These are phyloP conservation scores for Strigops habroptila DNA, from an alignment of 2,113 vertebrate species.

Conservation along the genomic window DNA sequence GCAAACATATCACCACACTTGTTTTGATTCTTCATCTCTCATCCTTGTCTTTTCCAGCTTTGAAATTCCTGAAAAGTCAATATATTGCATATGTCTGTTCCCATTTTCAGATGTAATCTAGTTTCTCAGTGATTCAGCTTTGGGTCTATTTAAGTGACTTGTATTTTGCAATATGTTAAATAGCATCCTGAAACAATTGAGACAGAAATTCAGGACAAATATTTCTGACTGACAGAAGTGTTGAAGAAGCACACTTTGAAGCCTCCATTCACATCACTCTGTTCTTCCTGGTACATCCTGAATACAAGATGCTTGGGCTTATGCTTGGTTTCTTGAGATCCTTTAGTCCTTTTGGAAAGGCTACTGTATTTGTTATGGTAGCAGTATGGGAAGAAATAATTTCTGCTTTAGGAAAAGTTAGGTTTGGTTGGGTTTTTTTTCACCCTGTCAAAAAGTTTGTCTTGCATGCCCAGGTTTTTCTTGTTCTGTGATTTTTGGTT, in stretches of 20 bases:
- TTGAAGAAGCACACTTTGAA: neutral
- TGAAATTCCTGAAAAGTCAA: slow-evolving; percentile 19
- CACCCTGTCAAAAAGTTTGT: neutral
- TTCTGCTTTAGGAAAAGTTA: neutral
- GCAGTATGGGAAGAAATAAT: neutral
- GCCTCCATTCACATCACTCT: neutral
- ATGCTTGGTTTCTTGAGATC: neutral
- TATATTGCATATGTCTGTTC: neutral
- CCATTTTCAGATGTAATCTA: neutral
- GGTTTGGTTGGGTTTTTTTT: neutral
- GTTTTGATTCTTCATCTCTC: neutral
- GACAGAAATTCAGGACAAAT: neutral
- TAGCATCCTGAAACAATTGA: neutral
- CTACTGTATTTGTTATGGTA: neutral
- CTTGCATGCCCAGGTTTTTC: neutral
- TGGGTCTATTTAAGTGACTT: neutral
- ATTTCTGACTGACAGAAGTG: neutral
- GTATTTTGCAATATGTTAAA: slow-evolving; percentile 9
- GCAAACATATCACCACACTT: neutral
- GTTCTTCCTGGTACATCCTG: neutral
- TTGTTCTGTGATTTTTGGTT: neutral
- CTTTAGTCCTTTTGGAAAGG: neutral
- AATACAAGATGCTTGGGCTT: neutral
- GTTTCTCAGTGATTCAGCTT: neutral
- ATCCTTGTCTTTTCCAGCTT: neutral